Conservation (phyloP, 1,140 invertebrate genomes). For the Rhyzopertha dominica region DNA sequence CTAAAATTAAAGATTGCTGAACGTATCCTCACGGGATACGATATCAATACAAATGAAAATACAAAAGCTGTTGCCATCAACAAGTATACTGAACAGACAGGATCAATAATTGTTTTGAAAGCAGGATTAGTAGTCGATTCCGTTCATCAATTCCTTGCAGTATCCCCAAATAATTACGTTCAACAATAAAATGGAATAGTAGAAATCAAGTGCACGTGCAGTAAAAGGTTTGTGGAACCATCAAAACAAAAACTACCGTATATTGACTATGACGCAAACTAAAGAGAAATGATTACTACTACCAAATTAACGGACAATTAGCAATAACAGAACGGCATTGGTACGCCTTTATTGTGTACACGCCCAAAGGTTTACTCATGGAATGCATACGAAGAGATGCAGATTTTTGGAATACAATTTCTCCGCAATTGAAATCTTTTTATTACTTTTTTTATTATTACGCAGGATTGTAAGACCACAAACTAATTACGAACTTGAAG, state of each 20-base stretch:
- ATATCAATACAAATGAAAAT: constrained; percentile 21
- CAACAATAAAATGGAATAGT: constrained; percentile 17
- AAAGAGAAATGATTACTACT: constrained; percentile 33
- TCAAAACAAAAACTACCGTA: constrained; percentile 17
- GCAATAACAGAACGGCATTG: constrained; percentile 36
- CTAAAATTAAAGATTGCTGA: constrained; percentile 21
- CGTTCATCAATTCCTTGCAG: constrained; percentile 23
- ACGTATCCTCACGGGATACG: constrained; percentile 19
- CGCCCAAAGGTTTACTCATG: constrained; percentile 25
- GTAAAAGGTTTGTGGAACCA: constrained; percentile 14
- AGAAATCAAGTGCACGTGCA: constrained; percentile 28
- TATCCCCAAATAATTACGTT: constrained; percentile 24
- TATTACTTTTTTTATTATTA: too few relatives aligned
- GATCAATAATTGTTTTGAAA: constrained; percentile 15
- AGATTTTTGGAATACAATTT: constrained; percentile 21
- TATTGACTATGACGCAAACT: constrained; percentile 19
- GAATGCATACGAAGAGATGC: constrained; percentile 21
- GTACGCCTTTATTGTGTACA: constrained; percentile 47
- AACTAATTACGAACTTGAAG: too few relatives aligned
- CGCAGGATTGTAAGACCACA: too few relatives aligned
- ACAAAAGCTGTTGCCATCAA: constrained; percentile 16
- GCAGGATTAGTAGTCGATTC: constrained; percentile 22
- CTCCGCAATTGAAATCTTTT: constrained; percentile 26
- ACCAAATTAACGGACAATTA: constrained; percentile 38
- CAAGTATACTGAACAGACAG: constrained; percentile 14